These are phyloP conservation scores for Hydraecia micacea DNA, from an alignment of 2,888 invertebrate species.

Conservation along the genomic window DNA sequence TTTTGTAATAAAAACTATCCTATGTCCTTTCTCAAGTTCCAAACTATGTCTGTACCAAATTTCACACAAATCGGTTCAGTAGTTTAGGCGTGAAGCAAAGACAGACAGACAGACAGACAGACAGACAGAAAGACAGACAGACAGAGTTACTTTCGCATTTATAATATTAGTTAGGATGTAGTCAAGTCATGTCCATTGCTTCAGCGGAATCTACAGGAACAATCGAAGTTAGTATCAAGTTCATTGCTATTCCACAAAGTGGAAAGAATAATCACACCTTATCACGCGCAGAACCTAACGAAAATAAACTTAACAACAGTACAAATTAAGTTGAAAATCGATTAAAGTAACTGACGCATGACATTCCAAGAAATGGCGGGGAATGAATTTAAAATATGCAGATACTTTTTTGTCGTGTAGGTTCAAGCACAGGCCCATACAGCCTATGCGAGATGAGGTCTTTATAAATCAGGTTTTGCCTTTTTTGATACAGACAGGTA, in stretches of 20 bases:
- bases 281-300: not conserved
- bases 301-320: not conserved
- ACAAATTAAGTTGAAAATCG: slow-evolving; percentile 43
- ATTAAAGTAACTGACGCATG: slow-evolving; percentile 3
- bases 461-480: slow-evolving; percentile 51
- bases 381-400: slow-evolving; percentile 56
- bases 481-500: slow-evolving; percentile 39
- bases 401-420: slow-evolving; percentile 47
- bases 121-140: too few relatives aligned
- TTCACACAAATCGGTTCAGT: too few relatives aligned
- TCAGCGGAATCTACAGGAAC: slow-evolving; percentile 33
- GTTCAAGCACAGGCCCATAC: slow-evolving; percentile 5
- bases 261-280: slow-evolving; percentile 23
- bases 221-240: slow-evolving; percentile 43
- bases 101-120: too few relatives aligned
- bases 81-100: too few relatives aligned
- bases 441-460: slow-evolving; percentile 21
- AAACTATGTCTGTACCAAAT: too few relatives aligned
- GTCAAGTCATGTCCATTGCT: slow-evolving; percentile 7
- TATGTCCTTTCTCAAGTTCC: too few relatives aligned
- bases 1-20: too few relatives aligned
- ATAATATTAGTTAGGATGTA: too few relatives aligned
- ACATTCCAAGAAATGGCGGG: slow-evolving; percentile 64
- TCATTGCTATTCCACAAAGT: slow-evolving; percentile 55
- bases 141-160: too few relatives aligned